These are phyloP conservation scores for Dryobota labecula DNA, from an alignment of 2,888 invertebrate genomes.

Conservation along the genomic window DNA sequence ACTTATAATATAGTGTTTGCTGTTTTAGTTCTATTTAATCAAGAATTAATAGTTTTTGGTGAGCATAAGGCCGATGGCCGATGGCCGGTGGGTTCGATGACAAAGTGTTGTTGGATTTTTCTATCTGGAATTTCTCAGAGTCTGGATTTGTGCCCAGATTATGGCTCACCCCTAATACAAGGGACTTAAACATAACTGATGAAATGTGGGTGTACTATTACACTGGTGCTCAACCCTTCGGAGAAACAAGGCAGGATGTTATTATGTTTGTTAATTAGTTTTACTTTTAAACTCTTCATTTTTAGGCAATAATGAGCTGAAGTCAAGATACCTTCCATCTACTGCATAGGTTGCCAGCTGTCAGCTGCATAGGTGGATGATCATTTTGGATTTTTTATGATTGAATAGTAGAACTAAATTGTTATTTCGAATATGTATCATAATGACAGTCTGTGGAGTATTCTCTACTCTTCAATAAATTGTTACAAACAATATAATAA, in stretches of 20 bases:
- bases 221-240: too few relatives aligned
- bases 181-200: too few relatives aligned
- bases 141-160: too few relatives aligned
- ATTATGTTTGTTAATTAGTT: neutral
- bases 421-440: neutral
- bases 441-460: neutral
- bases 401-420: neutral
- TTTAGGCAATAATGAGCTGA: neutral
- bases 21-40: neutral
- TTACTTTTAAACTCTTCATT: neutral
- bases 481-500: neutral
- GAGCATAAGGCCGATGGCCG: too few relatives aligned
- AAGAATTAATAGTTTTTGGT: too few relatives aligned
- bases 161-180: too few relatives aligned
- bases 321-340: neutral
- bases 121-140: too few relatives aligned
- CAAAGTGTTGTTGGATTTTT: too few relatives aligned
- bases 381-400: neutral
- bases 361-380: neutral
- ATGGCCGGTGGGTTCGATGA: too few relatives aligned
- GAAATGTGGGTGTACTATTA: too few relatives aligned
- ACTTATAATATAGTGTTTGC: constrained; percentile 18
- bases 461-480: neutral
- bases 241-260: too few relatives aligned
- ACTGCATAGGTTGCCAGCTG: neutral